phyloP scores from a whole-genome alignment of 2,888 invertebrate species.

The Phytoseiulus persimilis region DNA sequence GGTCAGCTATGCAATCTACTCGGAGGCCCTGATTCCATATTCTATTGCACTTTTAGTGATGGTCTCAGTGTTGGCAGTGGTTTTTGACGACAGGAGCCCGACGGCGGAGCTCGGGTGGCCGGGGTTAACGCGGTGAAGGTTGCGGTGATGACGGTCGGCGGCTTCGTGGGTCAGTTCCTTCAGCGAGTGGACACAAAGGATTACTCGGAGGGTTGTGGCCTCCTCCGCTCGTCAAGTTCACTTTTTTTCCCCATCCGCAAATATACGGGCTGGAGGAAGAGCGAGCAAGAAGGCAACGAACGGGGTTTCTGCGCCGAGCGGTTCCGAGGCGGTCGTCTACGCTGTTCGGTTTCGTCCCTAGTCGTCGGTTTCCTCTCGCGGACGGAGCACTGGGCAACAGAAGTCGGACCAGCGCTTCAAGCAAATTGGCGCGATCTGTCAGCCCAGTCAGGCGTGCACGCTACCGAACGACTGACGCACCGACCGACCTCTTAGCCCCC shows the following conservation, averaged over 20 bases:
- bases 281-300: background rate
- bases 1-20: background rate
- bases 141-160: background rate
- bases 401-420: background rate
- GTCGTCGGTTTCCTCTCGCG: background rate
- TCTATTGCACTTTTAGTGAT: background rate
- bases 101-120: too few species aligned
- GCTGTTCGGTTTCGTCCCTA: background rate
- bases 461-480: background rate
- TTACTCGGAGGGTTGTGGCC: background rate
- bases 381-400: background rate
- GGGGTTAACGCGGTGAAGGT: background rate
- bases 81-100: background rate
- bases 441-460: background rate
- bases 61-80: background rate
- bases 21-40: background rate
- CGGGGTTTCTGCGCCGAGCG: background rate
- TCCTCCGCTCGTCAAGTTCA: background rate
- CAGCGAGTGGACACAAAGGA: background rate
- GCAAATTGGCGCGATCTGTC: background rate
- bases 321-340: background rate
- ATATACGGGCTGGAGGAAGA: too few species aligned
- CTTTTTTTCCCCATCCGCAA: background rate
- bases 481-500: background rate
- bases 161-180: background rate